phyloP scores from a whole-genome alignment of 1,140 invertebrate species.

The Sitophilus oryzae region DNA sequence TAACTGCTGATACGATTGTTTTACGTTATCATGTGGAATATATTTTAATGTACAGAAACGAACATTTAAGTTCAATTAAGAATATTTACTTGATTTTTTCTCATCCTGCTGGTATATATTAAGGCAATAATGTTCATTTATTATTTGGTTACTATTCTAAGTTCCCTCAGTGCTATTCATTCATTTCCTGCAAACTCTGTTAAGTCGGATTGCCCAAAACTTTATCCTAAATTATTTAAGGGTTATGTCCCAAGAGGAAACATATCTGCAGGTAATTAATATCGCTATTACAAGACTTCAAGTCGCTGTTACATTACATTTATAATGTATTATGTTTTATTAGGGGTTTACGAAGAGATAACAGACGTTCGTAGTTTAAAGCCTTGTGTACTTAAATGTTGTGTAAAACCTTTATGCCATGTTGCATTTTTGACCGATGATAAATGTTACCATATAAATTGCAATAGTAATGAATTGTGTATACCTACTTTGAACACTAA shows the following conservation, averaged over 20 bases:
- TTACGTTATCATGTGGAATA: too few relatives aligned
- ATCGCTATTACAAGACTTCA: not conserved
- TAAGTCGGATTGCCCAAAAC: conserved; percentile 29
- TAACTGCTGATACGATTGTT: too few relatives aligned
- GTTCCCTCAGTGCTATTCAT: not conserved
- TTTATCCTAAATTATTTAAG: conserved; percentile 34
- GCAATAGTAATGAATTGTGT: conserved; percentile 63
- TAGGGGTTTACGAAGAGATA: conserved; percentile 55
- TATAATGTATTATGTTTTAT: too few relatives aligned
- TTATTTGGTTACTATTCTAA: not conserved
- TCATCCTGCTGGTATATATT: not conserved
- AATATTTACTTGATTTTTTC: not conserved
- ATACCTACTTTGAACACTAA: conserved; percentile 55
- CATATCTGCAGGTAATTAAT: conserved; percentile 32
- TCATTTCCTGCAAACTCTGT: conserved; percentile 11
- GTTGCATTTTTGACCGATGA: conserved; percentile 70
- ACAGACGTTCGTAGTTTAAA: conserved; percentile 50
- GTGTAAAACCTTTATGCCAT: conserved; percentile 61
- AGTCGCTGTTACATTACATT: not conserved
- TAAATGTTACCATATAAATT: conserved; percentile 71
- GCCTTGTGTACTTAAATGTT: conserved; percentile 69
- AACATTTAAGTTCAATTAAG: too few relatives aligned
- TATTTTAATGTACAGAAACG: too few relatives aligned
- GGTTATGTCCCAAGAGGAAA: conserved; percentile 38
- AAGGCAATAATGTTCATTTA: not conserved